phyloP scores from a whole-genome alignment of 1,140 invertebrate genomes.

The Melanaphis sacchari region DNA sequence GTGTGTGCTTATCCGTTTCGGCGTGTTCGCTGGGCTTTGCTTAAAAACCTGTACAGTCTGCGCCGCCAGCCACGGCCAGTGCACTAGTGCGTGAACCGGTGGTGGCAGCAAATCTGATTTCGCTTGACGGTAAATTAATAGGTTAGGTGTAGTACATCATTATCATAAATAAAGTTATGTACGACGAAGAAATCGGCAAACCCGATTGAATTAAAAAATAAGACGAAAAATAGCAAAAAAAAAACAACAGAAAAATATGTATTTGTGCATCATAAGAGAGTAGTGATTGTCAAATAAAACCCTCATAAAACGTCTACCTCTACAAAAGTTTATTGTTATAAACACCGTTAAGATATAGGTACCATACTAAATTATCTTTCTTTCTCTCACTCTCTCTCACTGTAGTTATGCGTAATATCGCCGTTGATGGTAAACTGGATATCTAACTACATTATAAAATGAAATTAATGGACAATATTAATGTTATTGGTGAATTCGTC shows the following conservation, averaged over 20 bases:
- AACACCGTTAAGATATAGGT: not conserved
- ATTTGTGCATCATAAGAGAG: not conserved
- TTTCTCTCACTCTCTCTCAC: not conserved
- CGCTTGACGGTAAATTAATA: not conserved
- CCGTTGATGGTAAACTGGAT: not conserved
- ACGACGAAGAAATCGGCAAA: not conserved
- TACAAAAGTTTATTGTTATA: not conserved
- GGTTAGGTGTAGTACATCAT: not conserved
- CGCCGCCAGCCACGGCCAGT: not conserved
- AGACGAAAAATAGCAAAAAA: not conserved
- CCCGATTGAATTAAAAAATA: not conserved
- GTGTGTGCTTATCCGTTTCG: not conserved
- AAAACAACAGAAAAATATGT: not conserved
- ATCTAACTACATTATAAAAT: not conserved
- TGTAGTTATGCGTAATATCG: not conserved
- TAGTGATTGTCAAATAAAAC: conserved; percentile 2
- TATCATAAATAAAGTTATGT: not conserved
- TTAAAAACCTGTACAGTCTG: not conserved
- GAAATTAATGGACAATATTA: not conserved
- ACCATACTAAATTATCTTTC: not conserved
- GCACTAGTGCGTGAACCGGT: not conserved
- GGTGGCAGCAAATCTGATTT: not conserved
- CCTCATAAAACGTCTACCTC: not conserved
- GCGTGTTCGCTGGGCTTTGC: not conserved
- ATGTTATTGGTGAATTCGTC: not conserved